Base-by-base conservation (phyloP, 2,797 vertebrate genomes). In the Falco novaeseelandiae region DNA sequence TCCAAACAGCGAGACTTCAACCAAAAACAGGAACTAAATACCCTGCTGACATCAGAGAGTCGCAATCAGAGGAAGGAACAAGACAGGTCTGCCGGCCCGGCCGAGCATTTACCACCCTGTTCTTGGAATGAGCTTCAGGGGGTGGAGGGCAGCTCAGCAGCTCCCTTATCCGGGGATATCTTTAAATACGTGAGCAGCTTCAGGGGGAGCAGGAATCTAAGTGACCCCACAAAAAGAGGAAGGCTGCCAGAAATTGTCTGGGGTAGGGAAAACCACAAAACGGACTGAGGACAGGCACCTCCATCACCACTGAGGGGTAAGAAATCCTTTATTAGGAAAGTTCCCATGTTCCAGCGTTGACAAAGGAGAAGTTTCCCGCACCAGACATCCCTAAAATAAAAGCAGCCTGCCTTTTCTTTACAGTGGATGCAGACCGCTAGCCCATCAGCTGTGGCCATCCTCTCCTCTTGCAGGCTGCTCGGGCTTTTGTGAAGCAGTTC, bases 31-130 rank as follows among this genome's bases (percentile, higher is more conserved):
- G 36, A 83, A 46, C 40, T 34, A 73, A 88, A 74, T 8, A 34
- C 15, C 0, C 1, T 9, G 32, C 13, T 16, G 27, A 55, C 40
- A 58, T 23, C 48, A 67, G 32, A 32, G 40, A 58, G 26, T 21
- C 3, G 2, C 77, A 79, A 58, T 38, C 0, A 1, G 40, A 52
- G 54, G 62, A 63, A 80, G 69, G 46, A 85, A 66, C 11, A 26
- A 40, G 13, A 14, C 29, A 67, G 62, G 7, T 51, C n/a, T 78
- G 81, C 48, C 2, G 3, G 40, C 23, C 29, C 61, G 67, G 57
- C 29, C 5, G 0, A 59, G 21, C 0, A 0, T 30, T 90, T 27
- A 14, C 9, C 12, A 34, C 46, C 46, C 71, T 6, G 9, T 1
- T 55, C 36, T 14, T 9, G 22, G 65, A 58, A 59, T 1, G 15